These are phyloP conservation scores for Axea sp. DNA, from an alignment of 2,888 invertebrate species.

Conservation along the genomic window DNA sequence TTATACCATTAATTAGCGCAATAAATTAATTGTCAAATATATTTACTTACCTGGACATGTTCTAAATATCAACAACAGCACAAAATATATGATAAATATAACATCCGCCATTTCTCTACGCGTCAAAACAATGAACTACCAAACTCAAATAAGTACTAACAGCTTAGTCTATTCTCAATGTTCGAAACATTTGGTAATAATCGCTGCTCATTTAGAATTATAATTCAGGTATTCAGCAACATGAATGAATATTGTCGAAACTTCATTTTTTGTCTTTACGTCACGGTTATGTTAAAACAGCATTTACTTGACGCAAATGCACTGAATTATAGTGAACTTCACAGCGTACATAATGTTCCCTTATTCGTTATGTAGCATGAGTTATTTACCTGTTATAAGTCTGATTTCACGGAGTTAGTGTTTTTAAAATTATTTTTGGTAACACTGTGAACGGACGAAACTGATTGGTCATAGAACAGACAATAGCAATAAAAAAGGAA, in stretches of 20 bases:
- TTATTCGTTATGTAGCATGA: no score
- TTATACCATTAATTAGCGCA: no score
- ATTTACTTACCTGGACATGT: constrained; percentile 71
- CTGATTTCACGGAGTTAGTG: no score
- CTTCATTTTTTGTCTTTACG: constrained; percentile 18
- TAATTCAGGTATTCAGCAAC: constrained; percentile 5
- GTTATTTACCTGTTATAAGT: no score
- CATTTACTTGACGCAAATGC: no score
- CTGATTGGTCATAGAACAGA: no score
- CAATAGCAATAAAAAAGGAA: no score
- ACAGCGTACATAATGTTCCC: no score
- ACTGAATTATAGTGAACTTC: no score
- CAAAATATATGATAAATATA: constrained; percentile 75
- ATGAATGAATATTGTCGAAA: constrained; percentile 10
- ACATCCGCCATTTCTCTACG: constrained; percentile 75
- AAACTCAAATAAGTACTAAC: constrained; percentile 32
- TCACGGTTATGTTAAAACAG: not conserved
- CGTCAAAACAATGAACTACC: constrained; percentile 73
- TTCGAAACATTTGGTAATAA: not conserved
- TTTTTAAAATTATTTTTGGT: no score
- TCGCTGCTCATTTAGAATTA: constrained; percentile 3
- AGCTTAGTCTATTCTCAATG: constrained; percentile 11
- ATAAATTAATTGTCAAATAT: not conserved
- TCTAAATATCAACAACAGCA: constrained; percentile 74
- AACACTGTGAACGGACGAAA: no score